These are phyloP conservation scores for Ophioderma brevispina DNA, from an alignment of 35 echinoderm and acorn worm genomes.

Conservation along the genomic window DNA sequence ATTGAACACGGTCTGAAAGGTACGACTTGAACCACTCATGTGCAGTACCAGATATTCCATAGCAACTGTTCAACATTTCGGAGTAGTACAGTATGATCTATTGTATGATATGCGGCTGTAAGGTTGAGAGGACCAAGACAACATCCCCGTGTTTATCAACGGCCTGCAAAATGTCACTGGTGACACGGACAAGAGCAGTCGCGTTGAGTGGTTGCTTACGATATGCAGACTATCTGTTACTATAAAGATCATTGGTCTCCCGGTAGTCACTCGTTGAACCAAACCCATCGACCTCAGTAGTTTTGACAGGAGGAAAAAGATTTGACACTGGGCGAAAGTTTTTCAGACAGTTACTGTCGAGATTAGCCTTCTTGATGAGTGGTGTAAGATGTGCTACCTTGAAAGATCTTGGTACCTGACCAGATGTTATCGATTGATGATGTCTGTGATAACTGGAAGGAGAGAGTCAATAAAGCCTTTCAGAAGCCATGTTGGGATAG, in stretches of 20 bases:
- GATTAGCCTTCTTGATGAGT: constrained; percentile 32
- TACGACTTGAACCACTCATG: not conserved
- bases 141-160: not conserved
- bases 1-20: not conserved
- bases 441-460: constrained; percentile 44
- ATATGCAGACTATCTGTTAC: constrained; percentile 44
- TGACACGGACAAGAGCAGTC: constrained; percentile 33
- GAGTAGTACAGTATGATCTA: constrained; percentile 42
- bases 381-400: constrained; percentile 42
- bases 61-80: not conserved
- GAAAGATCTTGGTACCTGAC: not conserved
- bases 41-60: constrained; percentile 39
- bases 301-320: not conserved
- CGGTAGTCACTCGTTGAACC: not conserved
- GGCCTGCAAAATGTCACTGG: constrained; percentile 31
- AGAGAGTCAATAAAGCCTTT: constrained; percentile 26
- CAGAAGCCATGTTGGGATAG: constrained; percentile 59
- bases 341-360: constrained; percentile 38
- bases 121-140: constrained; percentile 43
- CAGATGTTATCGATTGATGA: constrained; percentile 37
- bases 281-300: constrained; percentile 16
- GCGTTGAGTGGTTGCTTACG: constrained; percentile 26
- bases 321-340: constrained; percentile 67
- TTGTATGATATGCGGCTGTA: constrained; percentile 50
- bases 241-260: constrained; percentile 10